A percentile compares a stretch with the other conserved stretches of the same genome.
Conservation (phyloP, 2,797 vertebrate genomes). For the Gallinago nigripennis region DNA sequence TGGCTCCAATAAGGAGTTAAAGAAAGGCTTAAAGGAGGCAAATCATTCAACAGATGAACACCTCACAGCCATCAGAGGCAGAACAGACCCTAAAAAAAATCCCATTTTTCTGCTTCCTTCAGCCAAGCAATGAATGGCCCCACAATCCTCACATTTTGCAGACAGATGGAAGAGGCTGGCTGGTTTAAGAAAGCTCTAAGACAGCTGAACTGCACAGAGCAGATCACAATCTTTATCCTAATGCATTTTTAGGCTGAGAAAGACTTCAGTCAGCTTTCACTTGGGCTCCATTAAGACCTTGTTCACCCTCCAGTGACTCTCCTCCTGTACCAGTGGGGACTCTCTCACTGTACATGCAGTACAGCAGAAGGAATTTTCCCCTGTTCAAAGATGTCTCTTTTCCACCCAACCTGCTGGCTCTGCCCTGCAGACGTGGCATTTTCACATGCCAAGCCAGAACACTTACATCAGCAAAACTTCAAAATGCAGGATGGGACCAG, state of each 20-base stretch:
- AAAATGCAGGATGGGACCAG: neutral
- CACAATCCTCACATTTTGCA: neutral
- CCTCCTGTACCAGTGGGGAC: neutral
- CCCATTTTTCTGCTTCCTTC: neutral
- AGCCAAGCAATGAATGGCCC: neutral
- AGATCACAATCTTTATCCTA: neutral
- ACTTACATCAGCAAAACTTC: neutral
- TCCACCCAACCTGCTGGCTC: neutral
- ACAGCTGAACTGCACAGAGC: neutral
- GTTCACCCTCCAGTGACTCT: neutral
- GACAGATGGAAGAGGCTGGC: neutral
- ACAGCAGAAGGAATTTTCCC: neutral
- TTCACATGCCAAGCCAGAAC: neutral
- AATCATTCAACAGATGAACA: neutral
- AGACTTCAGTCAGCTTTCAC: neutral
- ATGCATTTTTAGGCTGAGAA: neutral
- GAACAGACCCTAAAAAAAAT: neutral
- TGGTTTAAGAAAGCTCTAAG: slow-evolving; percentile 3
- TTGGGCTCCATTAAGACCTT: neutral
- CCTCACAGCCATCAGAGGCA: neutral
- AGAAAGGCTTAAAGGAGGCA: neutral
- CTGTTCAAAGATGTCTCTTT: neutral
- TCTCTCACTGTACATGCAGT: neutral
- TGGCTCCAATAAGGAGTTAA: neutral
- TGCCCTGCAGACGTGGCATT: rapidly evolving